These are phyloP conservation scores for Emberiza fucata DNA, from an alignment of 2,113 vertebrate species.

Conservation along the genomic window DNA sequence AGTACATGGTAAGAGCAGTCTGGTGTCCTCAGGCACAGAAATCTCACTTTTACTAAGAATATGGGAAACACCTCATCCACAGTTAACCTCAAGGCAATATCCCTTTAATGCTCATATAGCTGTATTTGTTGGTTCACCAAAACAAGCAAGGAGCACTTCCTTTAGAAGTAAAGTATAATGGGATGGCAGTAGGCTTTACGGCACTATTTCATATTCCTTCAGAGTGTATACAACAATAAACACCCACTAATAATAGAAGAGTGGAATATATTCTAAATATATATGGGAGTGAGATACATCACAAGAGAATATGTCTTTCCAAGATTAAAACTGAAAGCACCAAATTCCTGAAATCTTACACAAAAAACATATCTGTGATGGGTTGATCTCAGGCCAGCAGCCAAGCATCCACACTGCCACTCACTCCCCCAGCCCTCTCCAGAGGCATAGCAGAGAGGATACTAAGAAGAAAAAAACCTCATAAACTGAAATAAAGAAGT, in stretches of 20 bases:
- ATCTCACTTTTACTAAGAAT: neutral
- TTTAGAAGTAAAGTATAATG: neutral
- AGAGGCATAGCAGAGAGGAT: neutral
- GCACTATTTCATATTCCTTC: neutral
- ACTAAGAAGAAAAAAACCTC: neutral
- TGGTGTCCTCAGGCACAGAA: neutral
- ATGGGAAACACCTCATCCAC: neutral
- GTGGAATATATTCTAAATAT: neutral
- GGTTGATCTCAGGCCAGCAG: neutral
- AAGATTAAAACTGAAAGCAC: neutral
- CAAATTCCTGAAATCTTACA: neutral
- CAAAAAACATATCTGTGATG: neutral
- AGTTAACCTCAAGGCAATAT: neutral
- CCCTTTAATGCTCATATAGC: neutral
- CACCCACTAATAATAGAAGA: neutral
- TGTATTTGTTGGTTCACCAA: neutral
- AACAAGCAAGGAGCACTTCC: neutral
- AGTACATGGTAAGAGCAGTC: neutral
- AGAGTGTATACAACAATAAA: neutral
- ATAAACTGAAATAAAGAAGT: neutral
- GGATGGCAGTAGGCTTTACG: neutral
- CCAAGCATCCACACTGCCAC: neutral
- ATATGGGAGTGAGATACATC: neutral
- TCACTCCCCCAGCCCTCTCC: neutral
- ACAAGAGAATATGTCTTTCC: neutral